Base-by-base conservation (phyloP, 1,140 invertebrate genomes). In the Eueides isabella region DNA sequence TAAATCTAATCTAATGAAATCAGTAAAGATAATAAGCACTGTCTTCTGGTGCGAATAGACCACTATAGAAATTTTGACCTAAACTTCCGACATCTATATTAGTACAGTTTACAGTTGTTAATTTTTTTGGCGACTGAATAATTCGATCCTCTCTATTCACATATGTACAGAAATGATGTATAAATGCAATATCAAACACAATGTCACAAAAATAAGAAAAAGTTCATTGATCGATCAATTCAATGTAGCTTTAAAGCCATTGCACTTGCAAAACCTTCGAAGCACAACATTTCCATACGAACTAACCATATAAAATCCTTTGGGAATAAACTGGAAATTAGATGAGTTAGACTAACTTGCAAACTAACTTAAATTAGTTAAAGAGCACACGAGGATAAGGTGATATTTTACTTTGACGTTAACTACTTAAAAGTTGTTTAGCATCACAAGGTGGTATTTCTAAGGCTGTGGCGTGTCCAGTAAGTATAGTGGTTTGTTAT, bases 341-440 rank as follows among this genome's bases (percentile, higher is more conserved):
- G 48, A 55, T 55, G 23, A 55, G 48, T 55, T 55, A 55, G 48
- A 55, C 48, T 55, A 55, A 55, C 48, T 55, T 55, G 12, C 48
- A 26, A 55, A 55, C 23, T 55, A 55, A 55, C 23, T 55, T 55
- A 26, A 55, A 55, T 55, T 55, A 55, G 48, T 26, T 55, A 55
- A 55, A 55, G 48, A 55, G 48, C 48, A 55, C n/a, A 55, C 12
- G 12, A 55, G 48, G 48, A 55, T 55, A 55, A 55, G 48, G 48
- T 55, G 48, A 55, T 55, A 55, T 55, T 55, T 55, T 26, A 55
- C 48, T 55, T 55, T 55, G 48, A 55, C 48, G 23, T 55, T 55
- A 23, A 55, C 48, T 55, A 23, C 48, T 55, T 55, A 55, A 55
- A 55, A 55, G 48, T 23, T 55, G 48, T 26, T 26, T 55, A 12